Percentiles rank a stretch among this genome's conserved stretches.
Evolutionary conservation across 35 echinoderm and acorn worm species (phyloP).

Genomic region (Hemicentrotus pulcherrimus): DNA sequence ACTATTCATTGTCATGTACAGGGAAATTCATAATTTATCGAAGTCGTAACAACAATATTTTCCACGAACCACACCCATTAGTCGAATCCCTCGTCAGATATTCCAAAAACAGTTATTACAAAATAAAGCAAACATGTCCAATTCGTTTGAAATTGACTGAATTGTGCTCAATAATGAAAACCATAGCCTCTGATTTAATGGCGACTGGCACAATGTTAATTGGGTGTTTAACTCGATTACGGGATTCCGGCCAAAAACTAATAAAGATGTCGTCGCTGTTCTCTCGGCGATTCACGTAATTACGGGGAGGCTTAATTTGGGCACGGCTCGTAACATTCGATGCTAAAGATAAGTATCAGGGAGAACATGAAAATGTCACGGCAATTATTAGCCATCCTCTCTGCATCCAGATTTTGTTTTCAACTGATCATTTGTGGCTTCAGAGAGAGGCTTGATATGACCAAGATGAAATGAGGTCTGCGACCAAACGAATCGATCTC

Average conservation of each 20-base stretch:
- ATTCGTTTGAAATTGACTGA: background rate
- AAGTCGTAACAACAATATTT: background rate
- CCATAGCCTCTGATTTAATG: background rate
- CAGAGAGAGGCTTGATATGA: too few species aligned
- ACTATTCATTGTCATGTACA: too few species aligned
- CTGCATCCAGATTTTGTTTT: background rate
- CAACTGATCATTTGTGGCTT: background rate
- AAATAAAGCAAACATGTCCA: background rate
- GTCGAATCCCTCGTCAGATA: background rate
- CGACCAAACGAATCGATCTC: background rate
- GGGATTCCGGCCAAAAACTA: background rate
- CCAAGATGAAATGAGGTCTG: background rate
- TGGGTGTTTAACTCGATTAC: slow-evolving; percentile 11
- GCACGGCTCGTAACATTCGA: background rate
- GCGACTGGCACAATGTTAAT: slow-evolving; percentile 2
- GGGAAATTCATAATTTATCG: background rate
- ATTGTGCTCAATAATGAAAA: background rate
- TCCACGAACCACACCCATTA: background rate
- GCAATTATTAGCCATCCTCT: background rate
- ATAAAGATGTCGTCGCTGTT: background rate
- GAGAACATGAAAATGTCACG: background rate
- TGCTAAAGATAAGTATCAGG: background rate
- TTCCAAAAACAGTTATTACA: background rate
- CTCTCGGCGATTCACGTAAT: background rate
- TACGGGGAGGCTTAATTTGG: background rate